Evolutionary conservation across 1,140 invertebrate species (phyloP), one percentile per base, ranked within the genome.

Genomic region (Goniozus legneri): DNA sequence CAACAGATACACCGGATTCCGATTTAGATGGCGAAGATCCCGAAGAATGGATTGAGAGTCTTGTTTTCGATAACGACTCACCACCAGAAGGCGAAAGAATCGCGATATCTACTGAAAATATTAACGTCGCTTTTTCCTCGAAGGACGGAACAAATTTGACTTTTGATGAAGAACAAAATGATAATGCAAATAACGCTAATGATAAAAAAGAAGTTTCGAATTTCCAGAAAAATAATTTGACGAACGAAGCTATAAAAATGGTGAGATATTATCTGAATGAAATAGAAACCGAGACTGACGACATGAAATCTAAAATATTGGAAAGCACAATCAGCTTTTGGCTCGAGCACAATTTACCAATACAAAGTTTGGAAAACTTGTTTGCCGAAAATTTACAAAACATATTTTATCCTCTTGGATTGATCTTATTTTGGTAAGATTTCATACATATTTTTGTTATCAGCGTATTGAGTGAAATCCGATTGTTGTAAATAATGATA

Each of bases 251-350:
- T 10, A 58, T 62, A 12, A 64, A 64, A 31, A 62, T 75, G 3
- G 57, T 77, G 6, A 75, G 76, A 42, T 75, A 76, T 62, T 77
- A 77, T 39, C 62, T 77, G 1, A 68, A 64, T 35, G 65, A 72
- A 34, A 64, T 77, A 32, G 70, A 73, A 41, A 69, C 72, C 2
- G 68, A 73, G n/a, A 47, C 67, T 3, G 65, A 74, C 21, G 47
- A 41, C 10, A 37, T 64, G 3, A 67, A 73, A 34, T 60, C 65
- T n/a, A 64, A 76, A 50, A 51, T 77, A 37, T 46, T 76, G 8
- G 60, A 70, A 24, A 61, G 57, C 14, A 64, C 67, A 18, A 64
- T 79, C 16, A 66, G 71, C 31, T 79, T 79, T 52, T 80, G 78
- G 78, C 49, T 75, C 8, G 65, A 75, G 35, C 71, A 78, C 40